Evolutionary conservation across 2,113 vertebrate genomes (phyloP), one percentile per base, ranked within the genome.

Genomic region (Mungos mungo): DNA sequence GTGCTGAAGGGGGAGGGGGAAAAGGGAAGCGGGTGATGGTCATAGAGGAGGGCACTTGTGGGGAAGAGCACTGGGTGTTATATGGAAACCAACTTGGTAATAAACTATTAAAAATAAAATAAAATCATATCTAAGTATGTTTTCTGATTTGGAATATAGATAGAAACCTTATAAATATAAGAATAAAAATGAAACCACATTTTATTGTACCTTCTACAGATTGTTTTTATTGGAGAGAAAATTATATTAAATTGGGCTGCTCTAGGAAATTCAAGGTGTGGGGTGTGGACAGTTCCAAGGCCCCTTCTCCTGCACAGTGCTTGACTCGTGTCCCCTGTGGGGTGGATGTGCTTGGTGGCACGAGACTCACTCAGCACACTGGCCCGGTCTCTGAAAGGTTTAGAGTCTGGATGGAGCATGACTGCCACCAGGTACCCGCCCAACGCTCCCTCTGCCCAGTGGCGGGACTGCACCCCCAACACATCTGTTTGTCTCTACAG

Each of bases 401-500:
- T 52, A 18, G 77, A 33, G 68, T 79, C 45, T 45, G 50, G 25
- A 16, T 9, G 79, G 79, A 82, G n/a, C 35, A 35, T 11, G 50
- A 35, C 50, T 66, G 50, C 68, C 65, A 16, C 15, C 14, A 31
- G 66, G 65, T 31, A 54, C 16, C 47, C 35, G 5, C 35, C 21
- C 9, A 12, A 50, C 41, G 21, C 50, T 77, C 19, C 25, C 89
- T 87, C 82, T 12, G 1, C 33, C 31, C 7, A 13, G 2, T 35
- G 38, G 66, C 9, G 0, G 0, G 0, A 13, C 63, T 15, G 94
- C 96, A 68, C 38, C 66, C 41, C 29, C 6, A 4, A 54, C 0
- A 2, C 19, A 60, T 5, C 27, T 0, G 1, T 0, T 95, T 97
- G 92, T 94, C 35, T 74, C 98, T 96, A 54, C 97, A 99, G 99